Evolutionary conservation across 2,888 invertebrate genomes (phyloP).

Genomic region (Microctonus aethiopoides): DNA sequence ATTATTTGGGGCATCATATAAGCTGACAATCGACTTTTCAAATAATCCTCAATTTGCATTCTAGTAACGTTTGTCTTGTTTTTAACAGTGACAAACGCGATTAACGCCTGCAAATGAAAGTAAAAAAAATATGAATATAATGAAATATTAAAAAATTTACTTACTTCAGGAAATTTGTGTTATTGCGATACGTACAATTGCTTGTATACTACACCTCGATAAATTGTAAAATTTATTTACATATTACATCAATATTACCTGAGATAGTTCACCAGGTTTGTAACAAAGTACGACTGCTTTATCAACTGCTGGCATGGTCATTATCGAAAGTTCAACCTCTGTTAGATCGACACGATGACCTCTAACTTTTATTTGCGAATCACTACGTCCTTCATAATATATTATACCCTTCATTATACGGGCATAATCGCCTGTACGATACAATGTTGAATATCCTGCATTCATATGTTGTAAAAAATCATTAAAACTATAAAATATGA

Average conservation of each 20-base stretch:
- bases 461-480: neutral
- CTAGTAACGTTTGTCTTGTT: conserved; percentile 65
- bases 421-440: conserved; percentile 88
- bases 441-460: conserved; percentile 77
- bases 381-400: conserved; percentile 85
- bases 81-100: conserved; percentile 74
- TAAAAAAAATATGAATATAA: neutral
- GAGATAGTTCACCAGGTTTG: conserved; percentile 74
- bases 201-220: too few relatives aligned
- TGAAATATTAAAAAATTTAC: neutral
- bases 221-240: neutral
- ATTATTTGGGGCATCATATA: conserved; percentile 85
- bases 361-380: conserved; percentile 87
- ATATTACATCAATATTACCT: conserved; percentile 64
- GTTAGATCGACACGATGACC: conserved; percentile 88
- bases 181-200: too few relatives aligned
- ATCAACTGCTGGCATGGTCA: conserved; percentile 74
- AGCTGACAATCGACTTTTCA: conserved; percentile 75
- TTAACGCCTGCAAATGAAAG: conserved; percentile 78
- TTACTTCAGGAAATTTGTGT: too few relatives aligned
- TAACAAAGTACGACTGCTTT: conserved; percentile 85
- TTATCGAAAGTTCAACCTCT: conserved; percentile 83
- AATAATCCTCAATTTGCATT: conserved; percentile 73
- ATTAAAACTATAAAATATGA: neutral
- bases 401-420: conserved; percentile 75